A percentile compares a stretch with the other conserved stretches of the same genome.
These are phyloP conservation scores for Scelioninae gen. 1 DNA, from an alignment of 2,888 invertebrate genomes.

Conservation along the genomic window DNA sequence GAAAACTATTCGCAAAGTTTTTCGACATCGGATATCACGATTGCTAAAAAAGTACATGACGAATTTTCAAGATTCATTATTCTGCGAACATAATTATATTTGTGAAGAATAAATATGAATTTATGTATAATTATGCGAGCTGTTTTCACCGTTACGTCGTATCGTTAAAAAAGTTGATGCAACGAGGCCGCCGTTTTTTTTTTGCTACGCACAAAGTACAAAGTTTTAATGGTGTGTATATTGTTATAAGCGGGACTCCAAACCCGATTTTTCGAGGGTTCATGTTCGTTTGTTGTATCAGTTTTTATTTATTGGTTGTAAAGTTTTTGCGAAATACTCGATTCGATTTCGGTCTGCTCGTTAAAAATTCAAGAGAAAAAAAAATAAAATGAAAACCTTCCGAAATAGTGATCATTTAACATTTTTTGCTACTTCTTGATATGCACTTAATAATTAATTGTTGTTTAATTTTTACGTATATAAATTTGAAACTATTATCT, in stretches of 20 bases:
- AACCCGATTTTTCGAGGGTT: constrained; percentile 3
- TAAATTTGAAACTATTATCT: no score
- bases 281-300: constrained; percentile 1
- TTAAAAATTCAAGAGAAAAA: background rate
- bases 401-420: no score
- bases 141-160: constrained; percentile 5
- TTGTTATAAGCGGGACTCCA: constrained; percentile 8
- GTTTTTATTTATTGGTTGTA: constrained; percentile 7
- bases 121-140: constrained; percentile 21
- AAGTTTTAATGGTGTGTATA: constrained; percentile 29
- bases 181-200: background rate
- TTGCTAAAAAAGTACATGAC: constrained; percentile 15
- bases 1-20: constrained; percentile 14
- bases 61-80: constrained; percentile 43
- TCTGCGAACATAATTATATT: constrained; percentile 36
- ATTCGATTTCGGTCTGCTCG: background rate
- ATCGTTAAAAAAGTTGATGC: constrained; percentile 34
- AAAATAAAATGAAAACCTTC: no score
- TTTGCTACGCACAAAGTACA: constrained; percentile 6
- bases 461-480: no score
- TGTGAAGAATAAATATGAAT: constrained; percentile 29
- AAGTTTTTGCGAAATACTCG: constrained; percentile 1
- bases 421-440: no score
- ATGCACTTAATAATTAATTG: no score
- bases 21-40: constrained; percentile 22